These are phyloP conservation scores for Grapholita molesta DNA, from an alignment of 1,140 invertebrate species.

Conservation along the genomic window DNA sequence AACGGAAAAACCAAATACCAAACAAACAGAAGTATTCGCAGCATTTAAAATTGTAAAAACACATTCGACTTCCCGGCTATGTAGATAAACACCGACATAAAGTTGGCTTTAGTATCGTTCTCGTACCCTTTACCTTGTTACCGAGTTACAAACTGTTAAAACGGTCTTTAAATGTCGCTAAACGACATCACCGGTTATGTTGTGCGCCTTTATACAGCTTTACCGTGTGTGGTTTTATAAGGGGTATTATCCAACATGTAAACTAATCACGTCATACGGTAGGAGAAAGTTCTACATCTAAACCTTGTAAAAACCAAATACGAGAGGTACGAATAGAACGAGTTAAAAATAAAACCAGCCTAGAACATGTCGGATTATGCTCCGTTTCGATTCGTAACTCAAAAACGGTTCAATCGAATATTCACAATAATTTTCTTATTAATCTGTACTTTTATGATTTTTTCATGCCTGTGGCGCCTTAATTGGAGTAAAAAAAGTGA, in stretches of 20 bases:
- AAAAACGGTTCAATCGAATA: too few species aligned
- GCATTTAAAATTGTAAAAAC: constrained; percentile 16
- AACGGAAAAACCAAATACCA: neutral
- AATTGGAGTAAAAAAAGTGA: too few species aligned
- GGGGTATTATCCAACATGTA: neutral
- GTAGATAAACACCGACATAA: constrained; percentile 11
- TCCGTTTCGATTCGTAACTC: too few species aligned
- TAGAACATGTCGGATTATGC: too few species aligned
- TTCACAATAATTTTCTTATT: too few species aligned
- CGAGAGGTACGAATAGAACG: too few species aligned
- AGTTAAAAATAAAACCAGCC: too few species aligned
- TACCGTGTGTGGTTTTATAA: neutral
- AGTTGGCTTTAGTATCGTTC: constrained; percentile 14
- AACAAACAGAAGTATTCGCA: neutral
- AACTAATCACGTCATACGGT: neutral
- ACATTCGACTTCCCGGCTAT: constrained; percentile 14
- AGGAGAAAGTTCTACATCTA: too few species aligned
- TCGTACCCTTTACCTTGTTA: constrained; percentile 14
- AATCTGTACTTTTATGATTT: too few species aligned
- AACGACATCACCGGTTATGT: constrained; percentile 6
- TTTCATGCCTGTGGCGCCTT: too few species aligned
- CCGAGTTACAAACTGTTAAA: constrained; percentile 16
- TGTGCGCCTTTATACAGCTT: neutral
- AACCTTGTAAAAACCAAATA: too few species aligned
- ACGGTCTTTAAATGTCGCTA: constrained; percentile 13